These are phyloP conservation scores for Seriola quinqueradiata DNA, from an alignment of 2,113 vertebrate genomes.

Conservation along the genomic window DNA sequence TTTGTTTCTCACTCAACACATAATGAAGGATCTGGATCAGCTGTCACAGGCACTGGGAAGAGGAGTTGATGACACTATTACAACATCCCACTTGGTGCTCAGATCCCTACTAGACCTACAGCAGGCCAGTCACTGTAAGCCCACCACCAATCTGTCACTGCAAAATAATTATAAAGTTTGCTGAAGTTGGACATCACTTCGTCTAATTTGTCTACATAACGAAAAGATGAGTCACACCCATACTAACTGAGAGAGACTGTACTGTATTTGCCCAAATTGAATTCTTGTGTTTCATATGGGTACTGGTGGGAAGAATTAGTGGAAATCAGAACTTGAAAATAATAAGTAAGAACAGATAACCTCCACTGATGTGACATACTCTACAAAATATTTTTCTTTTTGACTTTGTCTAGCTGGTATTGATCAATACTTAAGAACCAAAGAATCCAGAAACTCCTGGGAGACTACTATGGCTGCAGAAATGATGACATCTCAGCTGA, in stretches of 20 bases:
- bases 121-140: slow-evolving; percentile 20
- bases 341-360: neutral
- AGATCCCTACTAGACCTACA: slow-evolving; percentile 70
- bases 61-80: slow-evolving; percentile 85
- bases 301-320: too few species aligned
- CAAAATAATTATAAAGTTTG: neutral
- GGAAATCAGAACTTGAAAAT: neutral
- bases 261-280: neutral
- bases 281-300: too few species aligned
- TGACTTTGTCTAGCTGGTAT: slow-evolving; percentile 73
- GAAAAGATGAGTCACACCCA: too few species aligned
- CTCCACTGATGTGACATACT: neutral
- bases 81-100: slow-evolving; percentile 83
- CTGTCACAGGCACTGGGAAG: slow-evolving; percentile 84
- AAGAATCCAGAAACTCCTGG: slow-evolving; percentile 87
- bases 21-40: slow-evolving; percentile 85
- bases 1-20: slow-evolving; percentile 85
- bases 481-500: slow-evolving; percentile 80
- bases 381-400: neutral
- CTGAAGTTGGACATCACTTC: neutral
- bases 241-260: too few species aligned
- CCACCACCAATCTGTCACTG: accelerated
- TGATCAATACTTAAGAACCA: slow-evolving; percentile 77
- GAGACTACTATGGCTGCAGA: slow-evolving; percentile 76
- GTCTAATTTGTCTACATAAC: neutral